phyloP scores from a whole-genome alignment of 2,797 vertebrate genomes.

The Cryptoblepharus egeriae region DNA sequence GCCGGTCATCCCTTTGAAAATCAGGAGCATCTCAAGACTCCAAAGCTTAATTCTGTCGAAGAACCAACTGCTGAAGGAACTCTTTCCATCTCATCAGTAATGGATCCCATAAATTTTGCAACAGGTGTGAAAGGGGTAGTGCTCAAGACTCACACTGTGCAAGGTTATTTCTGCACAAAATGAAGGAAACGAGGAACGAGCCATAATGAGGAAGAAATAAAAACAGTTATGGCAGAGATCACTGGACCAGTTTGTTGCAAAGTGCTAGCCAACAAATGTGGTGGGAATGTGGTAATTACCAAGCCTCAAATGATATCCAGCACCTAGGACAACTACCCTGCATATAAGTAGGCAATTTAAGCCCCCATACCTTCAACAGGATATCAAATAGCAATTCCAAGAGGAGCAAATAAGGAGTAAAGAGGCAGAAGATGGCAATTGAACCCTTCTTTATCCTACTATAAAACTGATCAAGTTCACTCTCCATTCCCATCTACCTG shows the following conservation, averaged over 20 bases:
- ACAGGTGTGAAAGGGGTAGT: slow-evolving; percentile 56
- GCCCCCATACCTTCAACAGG: background rate
- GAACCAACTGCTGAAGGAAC: slow-evolving; percentile 33
- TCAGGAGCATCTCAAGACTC: slow-evolving; percentile 56
- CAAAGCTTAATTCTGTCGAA: slow-evolving; percentile 45
- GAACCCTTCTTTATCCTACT: background rate
- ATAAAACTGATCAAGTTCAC: background rate
- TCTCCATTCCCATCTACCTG: background rate
- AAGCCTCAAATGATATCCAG: background rate
- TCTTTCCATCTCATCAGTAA: background rate
- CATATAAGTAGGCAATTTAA: background rate
- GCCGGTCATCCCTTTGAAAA: slow-evolving; percentile 20
- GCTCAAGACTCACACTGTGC: background rate
- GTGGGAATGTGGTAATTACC: background rate
- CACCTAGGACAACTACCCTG: background rate
- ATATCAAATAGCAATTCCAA: background rate
- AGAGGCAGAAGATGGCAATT: background rate
- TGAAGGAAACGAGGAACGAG: too few relatives aligned
- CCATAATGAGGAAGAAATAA: slow-evolving; percentile 48
- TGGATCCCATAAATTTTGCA: background rate
- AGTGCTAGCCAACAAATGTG: background rate
- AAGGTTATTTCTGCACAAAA: too few relatives aligned
- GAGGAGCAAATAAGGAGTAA: background rate
- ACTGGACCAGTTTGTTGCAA: background rate
- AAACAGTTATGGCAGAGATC: slow-evolving; percentile 51